A percentile compares a stretch with the other conserved stretches of the same genome.
Evolutionary conservation across 2,113 vertebrate genomes (phyloP).

Genomic region (Acrocephalus arundinaceus): DNA sequence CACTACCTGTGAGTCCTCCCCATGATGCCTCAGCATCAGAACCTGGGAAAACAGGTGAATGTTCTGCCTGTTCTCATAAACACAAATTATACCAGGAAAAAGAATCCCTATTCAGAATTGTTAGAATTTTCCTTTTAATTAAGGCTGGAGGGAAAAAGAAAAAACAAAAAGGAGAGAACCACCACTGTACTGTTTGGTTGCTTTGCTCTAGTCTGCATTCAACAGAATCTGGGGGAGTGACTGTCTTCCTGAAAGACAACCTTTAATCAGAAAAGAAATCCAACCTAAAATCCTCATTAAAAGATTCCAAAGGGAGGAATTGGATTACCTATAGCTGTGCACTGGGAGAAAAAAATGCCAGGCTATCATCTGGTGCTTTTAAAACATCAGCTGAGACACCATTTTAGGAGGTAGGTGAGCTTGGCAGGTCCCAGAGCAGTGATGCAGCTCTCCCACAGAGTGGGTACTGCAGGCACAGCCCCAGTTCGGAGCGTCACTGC

Average conservation of each 20-base stretch:
- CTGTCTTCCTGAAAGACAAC: neutral
- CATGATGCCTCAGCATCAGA: neutral
- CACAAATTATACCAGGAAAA: neutral
- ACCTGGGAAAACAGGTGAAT: neutral
- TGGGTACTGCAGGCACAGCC: neutral
- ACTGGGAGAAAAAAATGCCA: accelerated
- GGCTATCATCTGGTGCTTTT: neutral
- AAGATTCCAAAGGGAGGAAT: neutral
- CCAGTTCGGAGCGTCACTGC: neutral
- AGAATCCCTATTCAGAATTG: neutral
- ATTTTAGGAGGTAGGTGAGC: neutral
- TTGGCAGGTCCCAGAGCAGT: neutral
- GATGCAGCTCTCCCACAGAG: neutral
- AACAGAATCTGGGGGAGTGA: neutral
- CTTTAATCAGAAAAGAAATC: neutral
- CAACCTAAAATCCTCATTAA: neutral
- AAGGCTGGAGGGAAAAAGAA: neutral
- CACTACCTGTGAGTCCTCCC: neutral
- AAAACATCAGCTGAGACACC: neutral
- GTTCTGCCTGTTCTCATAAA: neutral
- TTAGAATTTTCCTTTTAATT: neutral
- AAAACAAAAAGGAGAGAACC: accelerated
- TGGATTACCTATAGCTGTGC: neutral
- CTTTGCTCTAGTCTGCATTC: neutral
- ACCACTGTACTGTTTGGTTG: neutral